Evolutionary conservation across 2,888 invertebrate species (phyloP).

Genomic region (Acleris cristana): DNA sequence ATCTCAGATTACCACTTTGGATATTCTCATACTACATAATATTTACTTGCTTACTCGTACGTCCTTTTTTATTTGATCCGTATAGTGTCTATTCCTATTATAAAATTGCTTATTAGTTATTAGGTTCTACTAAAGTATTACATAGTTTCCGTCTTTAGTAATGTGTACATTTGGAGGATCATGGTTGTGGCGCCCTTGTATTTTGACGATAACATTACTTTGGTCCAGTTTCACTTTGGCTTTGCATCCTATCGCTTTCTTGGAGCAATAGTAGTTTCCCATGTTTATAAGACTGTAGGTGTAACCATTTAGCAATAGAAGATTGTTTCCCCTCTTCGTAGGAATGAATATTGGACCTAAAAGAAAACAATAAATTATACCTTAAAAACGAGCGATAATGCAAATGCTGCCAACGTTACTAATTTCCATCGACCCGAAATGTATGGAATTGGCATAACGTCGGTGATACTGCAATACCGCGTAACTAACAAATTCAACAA

Average conservation of each 20-base stretch:
- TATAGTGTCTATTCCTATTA: not conserved
- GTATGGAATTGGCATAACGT: too few relatives aligned
- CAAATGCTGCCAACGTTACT: too few relatives aligned
- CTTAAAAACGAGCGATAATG: too few relatives aligned
- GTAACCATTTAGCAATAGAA: constrained; percentile 6
- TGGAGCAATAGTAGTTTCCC: constrained; percentile 7
- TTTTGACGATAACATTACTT: not conserved
- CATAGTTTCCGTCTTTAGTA: not conserved
- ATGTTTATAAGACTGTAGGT: constrained; percentile 2
- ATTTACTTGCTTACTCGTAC: too few relatives aligned
- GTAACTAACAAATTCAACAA: too few relatives aligned
- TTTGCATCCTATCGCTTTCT: constrained; percentile 13
- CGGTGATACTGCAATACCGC: too few relatives aligned
- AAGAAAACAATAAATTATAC: not conserved
- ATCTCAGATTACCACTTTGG: too few relatives aligned
- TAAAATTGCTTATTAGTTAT: not conserved
- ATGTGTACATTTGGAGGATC: not conserved
- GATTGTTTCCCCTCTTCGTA: not conserved
- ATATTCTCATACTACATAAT: too few relatives aligned
- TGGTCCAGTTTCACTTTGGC: constrained; percentile 18
- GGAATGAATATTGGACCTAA: constrained; percentile 15
- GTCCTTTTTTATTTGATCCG: too few relatives aligned
- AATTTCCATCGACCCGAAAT: too few relatives aligned
- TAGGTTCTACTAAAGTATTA: constrained; percentile 1
- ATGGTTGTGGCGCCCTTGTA: constrained; percentile 7